A percentile compares a stretch with the other conserved stretches of the same genome.
Conservation (phyloP, 2,113 vertebrate genomes). For the Saimiri boliviensis region DNA sequence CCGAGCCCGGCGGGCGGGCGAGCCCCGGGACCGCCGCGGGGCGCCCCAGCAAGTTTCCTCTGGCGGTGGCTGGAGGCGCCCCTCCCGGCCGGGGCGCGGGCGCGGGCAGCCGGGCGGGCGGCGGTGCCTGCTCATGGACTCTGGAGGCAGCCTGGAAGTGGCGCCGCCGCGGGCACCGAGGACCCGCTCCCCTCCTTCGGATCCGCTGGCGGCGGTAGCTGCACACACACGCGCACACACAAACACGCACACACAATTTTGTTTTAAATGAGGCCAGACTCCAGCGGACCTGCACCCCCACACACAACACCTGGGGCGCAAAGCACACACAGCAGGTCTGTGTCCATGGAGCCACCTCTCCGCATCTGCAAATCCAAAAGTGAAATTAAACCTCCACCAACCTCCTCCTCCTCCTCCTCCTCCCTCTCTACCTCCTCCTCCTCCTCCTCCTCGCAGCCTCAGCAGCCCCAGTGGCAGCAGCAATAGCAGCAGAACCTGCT, state of each 20-base stretch:
- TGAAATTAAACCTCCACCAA: constrained; percentile 85
- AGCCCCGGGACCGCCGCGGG: neutral
- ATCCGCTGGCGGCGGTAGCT: constrained; percentile 3
- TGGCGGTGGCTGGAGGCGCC: neutral
- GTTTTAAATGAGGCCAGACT: constrained; percentile 68
- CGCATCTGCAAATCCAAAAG: constrained; percentile 85
- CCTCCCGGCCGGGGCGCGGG: neutral
- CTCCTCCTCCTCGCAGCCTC: constrained; percentile 62
- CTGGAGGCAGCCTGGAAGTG: constrained; percentile 13
- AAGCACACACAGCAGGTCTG: constrained; percentile 59
- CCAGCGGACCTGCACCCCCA: constrained; percentile 41
- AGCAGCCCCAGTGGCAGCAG: constrained; percentile 60
- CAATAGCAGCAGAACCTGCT: constrained; percentile 68
- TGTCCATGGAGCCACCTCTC: constrained; percentile 65
- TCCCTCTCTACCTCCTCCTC: constrained; percentile 44
- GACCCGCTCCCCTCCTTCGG: constrained; percentile 51
- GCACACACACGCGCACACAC: neutral
- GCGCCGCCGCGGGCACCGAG: constrained; percentile 29
- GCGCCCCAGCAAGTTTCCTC: constrained; percentile 44
- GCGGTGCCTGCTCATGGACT: neutral
- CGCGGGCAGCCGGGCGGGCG: constrained; percentile 16
- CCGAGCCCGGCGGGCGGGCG: neutral
- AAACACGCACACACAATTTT: neutral
- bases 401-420: constrained; percentile 70
- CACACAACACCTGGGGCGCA: constrained; percentile 65